Evolutionary conservation across 2,888 invertebrate species (phyloP), one percentile per base, ranked within the genome.

Genomic region (Drosophila dives): DNA sequence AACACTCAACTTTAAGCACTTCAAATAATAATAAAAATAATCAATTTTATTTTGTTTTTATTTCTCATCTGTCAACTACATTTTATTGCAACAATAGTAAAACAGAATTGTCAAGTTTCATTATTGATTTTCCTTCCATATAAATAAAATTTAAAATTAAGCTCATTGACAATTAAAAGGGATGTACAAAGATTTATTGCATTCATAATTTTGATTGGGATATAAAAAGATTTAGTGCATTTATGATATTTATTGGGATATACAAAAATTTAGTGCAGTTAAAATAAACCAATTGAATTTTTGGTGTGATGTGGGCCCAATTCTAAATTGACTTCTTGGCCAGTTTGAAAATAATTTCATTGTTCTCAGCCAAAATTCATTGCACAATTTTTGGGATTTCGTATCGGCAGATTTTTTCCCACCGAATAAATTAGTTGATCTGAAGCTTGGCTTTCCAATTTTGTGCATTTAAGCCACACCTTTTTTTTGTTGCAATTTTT

Each of bases 311-410:
- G 20, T 20, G n/a, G n/a, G n/a, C 2, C 2, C 6, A 12, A 2
- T 3, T 7, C 20, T 20, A 20, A 45, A 12, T 45, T 45, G 15
- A 2, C 26, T 42, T 2, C 10, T 17, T 32, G 12, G 7, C 7
- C 45, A 65, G 45, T 54, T 49, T 20, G 40, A 40, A 55, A 23
- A 17, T 8, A 38, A 38, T 38, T 49, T 11, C 11, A 48, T 56
- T 29, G 36, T 45, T n/a, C 23, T 26, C 17, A 4, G 15, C 3
- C 23, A 4, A 34, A 63, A 58, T 61, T 58, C 53, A 33, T 60
- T 61, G 78, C 75, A 77, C 67, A 77, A 56, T 77, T 64, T 77
- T 20, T 15, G 60, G 77, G 65, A 40, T 36, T 26, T n/a, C 4
- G 17, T 49, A 54, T 38, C 6, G 20, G 5, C 0, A 17, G 15